phyloP scores from a whole-genome alignment of 1,140 invertebrate genomes.

The Scaptomyza montana region DNA sequence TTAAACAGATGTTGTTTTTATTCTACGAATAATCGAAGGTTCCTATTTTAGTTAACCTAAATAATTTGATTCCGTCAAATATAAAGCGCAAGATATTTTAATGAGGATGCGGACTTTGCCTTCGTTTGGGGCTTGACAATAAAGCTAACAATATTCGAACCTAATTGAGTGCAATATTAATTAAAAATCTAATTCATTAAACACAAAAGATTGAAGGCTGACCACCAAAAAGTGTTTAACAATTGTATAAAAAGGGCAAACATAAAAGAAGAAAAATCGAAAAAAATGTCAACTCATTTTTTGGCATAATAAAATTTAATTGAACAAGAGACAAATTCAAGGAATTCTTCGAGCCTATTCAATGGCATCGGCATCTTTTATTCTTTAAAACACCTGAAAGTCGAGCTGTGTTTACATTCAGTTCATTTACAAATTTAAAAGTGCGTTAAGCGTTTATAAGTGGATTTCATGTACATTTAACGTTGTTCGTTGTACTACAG shows the following conservation, averaged over 20 bases:
- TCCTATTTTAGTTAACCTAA: no score
- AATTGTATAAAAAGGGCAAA: conserved; percentile 6
- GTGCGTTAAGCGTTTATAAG: conserved; percentile 66
- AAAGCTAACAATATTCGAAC: conserved; percentile 15
- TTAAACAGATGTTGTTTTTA: no score
- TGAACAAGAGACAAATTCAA: conserved; percentile 41
- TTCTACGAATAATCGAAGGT: no score
- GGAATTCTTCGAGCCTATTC: conserved; percentile 28
- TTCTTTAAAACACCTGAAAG: conserved; percentile 8
- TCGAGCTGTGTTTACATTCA: conserved; percentile 37
- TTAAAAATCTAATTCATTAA: conserved; percentile 42
- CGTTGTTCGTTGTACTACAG: neutral
- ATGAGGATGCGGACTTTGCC: conserved; percentile 19
- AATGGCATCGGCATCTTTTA: neutral
- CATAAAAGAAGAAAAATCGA: neutral
- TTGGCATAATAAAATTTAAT: conserved; percentile 58
- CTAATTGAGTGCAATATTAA: conserved; percentile 35
- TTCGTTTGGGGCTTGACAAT: conserved; percentile 30
- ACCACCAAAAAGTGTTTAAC: conserved; percentile 25
- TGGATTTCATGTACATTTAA: conserved; percentile 21
- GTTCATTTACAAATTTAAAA: conserved; percentile 54
- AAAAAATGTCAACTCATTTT: conserved; percentile 71
- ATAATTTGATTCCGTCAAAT: neutral
- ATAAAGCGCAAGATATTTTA: neutral
- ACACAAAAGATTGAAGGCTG: conserved; percentile 55